These are phyloP conservation scores for Kryphioiulus occultus DNA, from an alignment of 2,888 invertebrate species.

Conservation along the genomic window DNA sequence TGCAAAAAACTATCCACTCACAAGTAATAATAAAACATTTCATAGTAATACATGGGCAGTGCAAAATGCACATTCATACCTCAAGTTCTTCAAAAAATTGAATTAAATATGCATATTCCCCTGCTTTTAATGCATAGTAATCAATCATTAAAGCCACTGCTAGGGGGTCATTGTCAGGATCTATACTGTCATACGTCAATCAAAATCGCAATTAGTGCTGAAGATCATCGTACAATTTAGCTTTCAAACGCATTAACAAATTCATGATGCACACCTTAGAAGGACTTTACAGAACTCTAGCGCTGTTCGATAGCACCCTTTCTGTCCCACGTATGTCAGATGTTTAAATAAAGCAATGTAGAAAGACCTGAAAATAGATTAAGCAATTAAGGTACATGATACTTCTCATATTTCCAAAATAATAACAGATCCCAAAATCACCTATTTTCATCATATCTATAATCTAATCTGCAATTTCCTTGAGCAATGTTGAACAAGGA, in stretches of 20 bases:
- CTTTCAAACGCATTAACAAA: neutral
- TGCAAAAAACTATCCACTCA: no score
- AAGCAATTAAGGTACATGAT: neutral
- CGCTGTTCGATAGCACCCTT: constrained; percentile 86
- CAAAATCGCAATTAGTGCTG: neutral
- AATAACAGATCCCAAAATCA: constrained; percentile 57
- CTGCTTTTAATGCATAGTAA: constrained; percentile 78
- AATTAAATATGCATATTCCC: constrained; percentile 77
- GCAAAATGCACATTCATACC: constrained; percentile 64
- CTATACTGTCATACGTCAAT: constrained; percentile 65
- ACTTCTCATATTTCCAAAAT: neutral
- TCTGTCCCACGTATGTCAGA: constrained; percentile 76
- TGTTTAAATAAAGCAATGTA: constrained; percentile 84
- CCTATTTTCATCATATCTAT: constrained; percentile 82
- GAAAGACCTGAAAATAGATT: constrained; percentile 68
- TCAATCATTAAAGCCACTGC: constrained; percentile 80
- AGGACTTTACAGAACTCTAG: constrained; percentile 85
- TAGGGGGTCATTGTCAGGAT: constrained; percentile 78
- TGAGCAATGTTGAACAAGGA: constrained; percentile 78
- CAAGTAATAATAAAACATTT: no score
- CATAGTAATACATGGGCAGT: neutral
- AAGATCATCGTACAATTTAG: neutral
- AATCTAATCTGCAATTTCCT: constrained; percentile 78
- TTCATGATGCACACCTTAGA: constrained; percentile 63
- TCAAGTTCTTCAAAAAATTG: constrained; percentile 65